Evolutionary conservation across 2,888 invertebrate genomes (phyloP).

Genomic region (Gortyna flavago): DNA sequence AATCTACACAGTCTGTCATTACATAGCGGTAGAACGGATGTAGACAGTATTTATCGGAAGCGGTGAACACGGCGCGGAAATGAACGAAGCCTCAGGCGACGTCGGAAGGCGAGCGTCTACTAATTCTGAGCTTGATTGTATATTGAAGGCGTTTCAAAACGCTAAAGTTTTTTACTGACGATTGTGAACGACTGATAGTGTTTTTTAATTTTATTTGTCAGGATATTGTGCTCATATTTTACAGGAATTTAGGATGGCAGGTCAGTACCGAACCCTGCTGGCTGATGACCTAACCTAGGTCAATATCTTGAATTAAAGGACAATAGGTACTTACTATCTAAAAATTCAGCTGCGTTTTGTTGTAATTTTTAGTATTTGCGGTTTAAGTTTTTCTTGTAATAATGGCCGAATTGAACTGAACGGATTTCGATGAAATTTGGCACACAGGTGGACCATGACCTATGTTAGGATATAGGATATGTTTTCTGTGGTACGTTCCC

Average conservation of each 20-base stretch:
- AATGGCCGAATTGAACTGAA: not conserved
- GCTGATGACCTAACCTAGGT: no score
- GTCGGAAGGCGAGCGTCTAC: conserved; percentile 45
- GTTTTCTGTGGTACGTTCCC: no score
- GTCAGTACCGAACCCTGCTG: no score
- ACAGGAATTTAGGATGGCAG: no score
- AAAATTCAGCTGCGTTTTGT: not conserved
- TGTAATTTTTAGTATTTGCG: not conserved
- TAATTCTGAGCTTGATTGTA: conserved; percentile 28
- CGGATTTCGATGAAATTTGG: not conserved
- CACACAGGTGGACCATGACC: no score
- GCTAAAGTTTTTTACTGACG: not conserved
- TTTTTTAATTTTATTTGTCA: not conserved
- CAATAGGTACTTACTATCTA: no score
- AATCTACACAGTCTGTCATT: not conserved
- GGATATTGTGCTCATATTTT: no score
- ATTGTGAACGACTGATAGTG: not conserved
- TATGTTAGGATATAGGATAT: no score
- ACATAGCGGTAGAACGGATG: conserved; percentile 1
- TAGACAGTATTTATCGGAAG: conserved; percentile 54
- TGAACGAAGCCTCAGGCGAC: conserved; percentile 44
- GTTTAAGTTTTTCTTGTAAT: not conserved
- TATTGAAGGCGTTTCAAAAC: conserved; percentile 3
- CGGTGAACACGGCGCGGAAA: conserved; percentile 48
- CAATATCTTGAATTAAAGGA: no score